These are phyloP conservation scores for Felis chaus DNA, from an alignment of 2,113 vertebrate genomes.

Conservation along the genomic window DNA sequence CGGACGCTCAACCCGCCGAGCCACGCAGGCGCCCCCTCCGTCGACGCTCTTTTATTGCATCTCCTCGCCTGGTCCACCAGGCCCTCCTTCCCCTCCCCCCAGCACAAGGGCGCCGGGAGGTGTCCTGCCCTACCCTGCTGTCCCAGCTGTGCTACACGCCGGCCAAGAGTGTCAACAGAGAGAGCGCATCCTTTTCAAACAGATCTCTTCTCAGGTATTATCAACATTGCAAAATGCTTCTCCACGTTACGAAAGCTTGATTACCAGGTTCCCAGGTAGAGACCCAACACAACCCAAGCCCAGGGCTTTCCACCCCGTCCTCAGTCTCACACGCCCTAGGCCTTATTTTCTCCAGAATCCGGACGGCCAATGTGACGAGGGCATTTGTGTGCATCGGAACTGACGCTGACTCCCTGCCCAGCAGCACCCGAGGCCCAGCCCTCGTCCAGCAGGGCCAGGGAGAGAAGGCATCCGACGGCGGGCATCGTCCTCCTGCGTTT, in stretches of 20 bases:
- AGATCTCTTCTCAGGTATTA: background rate
- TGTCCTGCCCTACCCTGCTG: too few relatives aligned
- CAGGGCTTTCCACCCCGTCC: background rate
- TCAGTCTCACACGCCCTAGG: background rate
- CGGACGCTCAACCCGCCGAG: too few relatives aligned
- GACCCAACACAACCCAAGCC: background rate
- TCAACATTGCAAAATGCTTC: background rate
- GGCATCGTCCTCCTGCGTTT: background rate
- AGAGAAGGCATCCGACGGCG: background rate
- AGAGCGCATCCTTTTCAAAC: background rate
- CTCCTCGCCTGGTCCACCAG: background rate
- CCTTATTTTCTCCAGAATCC: background rate
- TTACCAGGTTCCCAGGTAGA: background rate
- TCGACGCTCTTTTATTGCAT: background rate
- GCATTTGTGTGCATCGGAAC: background rate
- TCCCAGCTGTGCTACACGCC: too few relatives aligned
- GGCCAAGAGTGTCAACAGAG: background rate
- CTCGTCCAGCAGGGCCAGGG: background rate
- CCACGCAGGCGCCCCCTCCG: too few relatives aligned
- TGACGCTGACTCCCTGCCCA: background rate
- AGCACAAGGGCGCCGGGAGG: background rate
- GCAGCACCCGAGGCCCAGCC: background rate
- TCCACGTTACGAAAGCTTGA: background rate
- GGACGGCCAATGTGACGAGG: background rate
- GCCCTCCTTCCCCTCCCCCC: background rate